These are phyloP conservation scores for Atherinomorus stipes DNA, from an alignment of 2,113 vertebrate species.

Conservation along the genomic window DNA sequence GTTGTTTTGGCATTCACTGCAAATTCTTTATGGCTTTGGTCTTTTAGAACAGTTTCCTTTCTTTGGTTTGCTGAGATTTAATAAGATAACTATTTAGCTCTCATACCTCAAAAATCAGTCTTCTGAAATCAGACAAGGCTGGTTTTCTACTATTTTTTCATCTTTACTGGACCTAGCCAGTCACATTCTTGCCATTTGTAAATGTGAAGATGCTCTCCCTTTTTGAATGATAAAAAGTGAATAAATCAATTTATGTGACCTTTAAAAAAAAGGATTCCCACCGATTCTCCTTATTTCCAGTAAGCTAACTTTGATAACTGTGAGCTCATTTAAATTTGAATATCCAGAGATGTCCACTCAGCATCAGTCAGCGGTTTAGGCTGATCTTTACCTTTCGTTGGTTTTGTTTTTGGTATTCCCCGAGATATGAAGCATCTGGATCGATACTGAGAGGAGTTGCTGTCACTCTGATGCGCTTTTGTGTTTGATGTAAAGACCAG, in stretches of 20 bases:
- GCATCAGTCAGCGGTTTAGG: constrained; percentile 6
- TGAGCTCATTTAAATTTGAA: neutral
- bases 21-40: no score
- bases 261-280: neutral
- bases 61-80: no score
- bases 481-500: constrained; percentile 53
- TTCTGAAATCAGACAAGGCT: neutral
- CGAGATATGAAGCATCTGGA: constrained; percentile 50
- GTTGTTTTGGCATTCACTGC: no score
- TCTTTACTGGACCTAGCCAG: no score
- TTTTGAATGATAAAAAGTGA: no score
- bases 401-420: constrained; percentile 29
- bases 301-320: no score
- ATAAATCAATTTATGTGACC: no score
- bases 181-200: no score
- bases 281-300: neutral
- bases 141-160: no score
- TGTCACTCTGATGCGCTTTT: constrained; percentile 63
- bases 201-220: no score
- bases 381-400: constrained; percentile 12
- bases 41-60: no score
- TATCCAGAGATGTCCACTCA: neutral
- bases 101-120: neutral
- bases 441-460: constrained; percentile 66
- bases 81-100: no score